A percentile compares a stretch with the other conserved stretches of the same genome.
phyloP scores from a whole-genome alignment of 2,797 vertebrate genomes.

The Oceanodroma leucorhoa region DNA sequence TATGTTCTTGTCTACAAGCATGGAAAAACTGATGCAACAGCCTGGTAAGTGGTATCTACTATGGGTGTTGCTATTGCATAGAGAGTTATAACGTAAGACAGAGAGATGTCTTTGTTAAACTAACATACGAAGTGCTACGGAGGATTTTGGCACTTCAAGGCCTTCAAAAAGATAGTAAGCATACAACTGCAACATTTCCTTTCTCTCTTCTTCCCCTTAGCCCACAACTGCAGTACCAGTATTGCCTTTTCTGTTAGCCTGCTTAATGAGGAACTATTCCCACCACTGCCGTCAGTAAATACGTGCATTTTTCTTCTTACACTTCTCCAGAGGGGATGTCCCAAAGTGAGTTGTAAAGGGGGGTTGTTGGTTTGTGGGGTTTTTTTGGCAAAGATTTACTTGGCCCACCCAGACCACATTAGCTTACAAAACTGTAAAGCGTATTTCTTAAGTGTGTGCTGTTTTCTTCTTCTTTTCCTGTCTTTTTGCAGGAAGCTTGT shows the following conservation, averaged over 20 bases:
- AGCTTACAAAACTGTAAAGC: not conserved
- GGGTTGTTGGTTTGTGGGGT: not conserved
- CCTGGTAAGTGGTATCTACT: not conserved
- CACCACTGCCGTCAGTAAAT: not conserved
- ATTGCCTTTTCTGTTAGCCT: not conserved
- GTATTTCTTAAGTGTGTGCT: not conserved
- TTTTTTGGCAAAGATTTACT: not conserved
- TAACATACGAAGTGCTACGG: not conserved
- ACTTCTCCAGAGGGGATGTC: not conserved
- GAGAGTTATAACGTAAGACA: not conserved
- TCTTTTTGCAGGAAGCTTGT: not conserved
- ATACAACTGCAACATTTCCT: not conserved
- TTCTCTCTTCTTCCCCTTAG: not conserved
- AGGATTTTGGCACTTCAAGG: not conserved
- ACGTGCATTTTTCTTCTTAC: rapidly evolving
- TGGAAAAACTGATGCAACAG: not conserved
- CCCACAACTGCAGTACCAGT: not conserved
- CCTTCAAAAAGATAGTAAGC: not conserved
- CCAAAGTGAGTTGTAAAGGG: not conserved
- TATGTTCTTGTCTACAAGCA: not conserved
- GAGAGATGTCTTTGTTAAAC: not conserved
- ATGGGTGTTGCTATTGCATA: not conserved
- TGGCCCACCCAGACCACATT: not conserved
- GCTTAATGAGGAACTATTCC: not conserved
- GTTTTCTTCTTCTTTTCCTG: not conserved